phyloP scores from a whole-genome alignment of 1,140 invertebrate species.

The Drosophila ananassae region DNA sequence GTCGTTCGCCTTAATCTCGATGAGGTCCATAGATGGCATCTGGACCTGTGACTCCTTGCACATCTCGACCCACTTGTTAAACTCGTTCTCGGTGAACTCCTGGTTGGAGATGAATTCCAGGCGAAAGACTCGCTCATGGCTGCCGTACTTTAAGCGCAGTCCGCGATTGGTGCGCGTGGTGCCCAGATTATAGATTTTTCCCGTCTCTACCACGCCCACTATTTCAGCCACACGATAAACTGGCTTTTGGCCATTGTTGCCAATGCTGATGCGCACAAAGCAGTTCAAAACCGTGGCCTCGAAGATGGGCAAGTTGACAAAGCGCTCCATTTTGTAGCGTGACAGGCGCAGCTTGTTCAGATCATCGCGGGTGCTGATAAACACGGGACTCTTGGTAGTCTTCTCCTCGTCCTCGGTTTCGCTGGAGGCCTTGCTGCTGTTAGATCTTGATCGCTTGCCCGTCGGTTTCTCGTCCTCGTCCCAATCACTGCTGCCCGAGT shows the following conservation, averaged over 20 bases:
- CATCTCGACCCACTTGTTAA: constrained; percentile 95
- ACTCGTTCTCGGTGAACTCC: constrained; percentile 97
- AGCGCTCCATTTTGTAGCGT: constrained; percentile 96
- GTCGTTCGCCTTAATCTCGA: constrained; percentile 94
- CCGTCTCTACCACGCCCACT: constrained; percentile 96
- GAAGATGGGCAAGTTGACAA: constrained; percentile 98
- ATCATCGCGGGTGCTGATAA: constrained; percentile 91
- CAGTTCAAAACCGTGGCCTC: constrained; percentile 94
- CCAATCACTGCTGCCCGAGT: constrained; percentile 91
- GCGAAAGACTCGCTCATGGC: constrained; percentile 95
- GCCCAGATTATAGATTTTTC: constrained; percentile 96
- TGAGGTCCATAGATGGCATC: constrained; percentile 93
- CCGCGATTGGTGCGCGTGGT: constrained; percentile 97
- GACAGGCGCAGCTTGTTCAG: constrained; percentile 95
- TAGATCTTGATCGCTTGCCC: constrained; percentile 82
- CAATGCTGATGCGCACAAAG: constrained; percentile 98
- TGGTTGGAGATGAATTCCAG: constrained; percentile 99
- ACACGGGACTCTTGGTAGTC: constrained; percentile 86
- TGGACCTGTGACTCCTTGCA: constrained; percentile 90
- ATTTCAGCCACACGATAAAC: constrained; percentile 98
- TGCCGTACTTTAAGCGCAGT: constrained; percentile 91
- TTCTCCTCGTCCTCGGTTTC: constrained; percentile 84
- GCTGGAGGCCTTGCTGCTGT: constrained; percentile 85
- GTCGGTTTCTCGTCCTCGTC: constrained; percentile 84
- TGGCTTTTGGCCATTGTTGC: constrained; percentile 90